These are phyloP conservation scores for Drosophila mayaguana DNA, from an alignment of 2,888 invertebrate genomes.

Conservation along the genomic window DNA sequence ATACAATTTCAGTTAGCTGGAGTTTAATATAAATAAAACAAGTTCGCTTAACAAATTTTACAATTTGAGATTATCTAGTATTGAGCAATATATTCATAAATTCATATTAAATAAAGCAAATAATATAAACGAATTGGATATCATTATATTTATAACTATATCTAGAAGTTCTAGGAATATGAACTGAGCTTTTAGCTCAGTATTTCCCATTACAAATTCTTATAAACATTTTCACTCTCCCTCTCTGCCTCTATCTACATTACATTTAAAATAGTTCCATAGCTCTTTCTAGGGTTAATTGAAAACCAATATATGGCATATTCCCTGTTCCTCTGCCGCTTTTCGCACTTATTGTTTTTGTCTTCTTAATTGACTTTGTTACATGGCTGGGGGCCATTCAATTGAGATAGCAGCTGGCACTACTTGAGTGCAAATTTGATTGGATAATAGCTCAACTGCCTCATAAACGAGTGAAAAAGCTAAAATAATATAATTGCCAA, in stretches of 20 bases:
- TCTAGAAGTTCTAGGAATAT: no score
- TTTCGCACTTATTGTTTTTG: constrained; percentile 11
- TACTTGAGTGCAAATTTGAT: constrained; percentile 23
- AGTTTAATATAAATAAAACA: no score
- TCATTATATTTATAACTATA: no score
- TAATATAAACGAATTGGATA: no score
- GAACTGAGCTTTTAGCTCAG: no score
- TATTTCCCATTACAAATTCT: no score
- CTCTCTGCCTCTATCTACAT: not conserved
- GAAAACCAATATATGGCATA: constrained; percentile 12
- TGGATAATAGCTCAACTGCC: constrained; percentile 25
- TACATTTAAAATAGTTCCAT: not conserved
- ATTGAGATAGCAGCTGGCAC: constrained; percentile 35
- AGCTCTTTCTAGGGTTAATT: constrained; percentile 10
- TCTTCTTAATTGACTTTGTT: constrained; percentile 40
- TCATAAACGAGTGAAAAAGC: constrained; percentile 2
- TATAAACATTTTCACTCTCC: no score
- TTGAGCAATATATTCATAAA: no score
- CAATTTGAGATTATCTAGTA: no score
- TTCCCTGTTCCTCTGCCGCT: not conserved
- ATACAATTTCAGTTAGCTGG: not conserved
- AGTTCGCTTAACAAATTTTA: no score
- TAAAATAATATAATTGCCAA: not conserved
- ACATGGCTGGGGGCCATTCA: constrained; percentile 24
- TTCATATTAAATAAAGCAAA: no score